Evolutionary conservation across 1,140 invertebrate genomes (phyloP).

Genomic region (Pygmarrhopalites habei): DNA sequence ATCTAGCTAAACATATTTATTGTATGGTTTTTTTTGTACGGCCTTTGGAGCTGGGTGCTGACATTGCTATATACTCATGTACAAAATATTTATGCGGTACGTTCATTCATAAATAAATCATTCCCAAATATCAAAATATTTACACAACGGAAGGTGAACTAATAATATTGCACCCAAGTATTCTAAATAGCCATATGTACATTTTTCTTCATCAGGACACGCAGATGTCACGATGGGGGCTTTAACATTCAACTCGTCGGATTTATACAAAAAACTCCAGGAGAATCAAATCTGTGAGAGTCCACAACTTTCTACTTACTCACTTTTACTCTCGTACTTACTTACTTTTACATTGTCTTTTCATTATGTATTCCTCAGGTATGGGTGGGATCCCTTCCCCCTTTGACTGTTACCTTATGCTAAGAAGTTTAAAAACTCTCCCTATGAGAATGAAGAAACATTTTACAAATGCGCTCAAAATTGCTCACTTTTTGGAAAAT

Average conservation of each 20-base stretch:
- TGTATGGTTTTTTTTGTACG: too few relatives aligned
- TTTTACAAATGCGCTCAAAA: slow-evolving; percentile 51
- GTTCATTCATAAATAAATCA: neutral
- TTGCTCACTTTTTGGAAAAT: slow-evolving; percentile 55
- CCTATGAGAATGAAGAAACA: slow-evolving; percentile 57
- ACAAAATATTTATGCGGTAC: slow-evolving; percentile 60
- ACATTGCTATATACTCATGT: slow-evolving; percentile 57
- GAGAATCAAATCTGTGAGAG: slow-evolving; percentile 53
- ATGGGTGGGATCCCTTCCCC: slow-evolving; percentile 56
- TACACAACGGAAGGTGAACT: too few relatives aligned
- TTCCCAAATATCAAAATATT: neutral
- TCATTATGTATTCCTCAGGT: slow-evolving; percentile 37
- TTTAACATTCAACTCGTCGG: slow-evolving; percentile 48
- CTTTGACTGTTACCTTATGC: slow-evolving; percentile 59
- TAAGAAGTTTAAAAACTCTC: slow-evolving; percentile 56
- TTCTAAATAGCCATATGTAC: too few relatives aligned
- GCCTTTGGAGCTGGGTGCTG: slow-evolving; percentile 56
- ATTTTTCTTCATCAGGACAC: slow-evolving; percentile 46
- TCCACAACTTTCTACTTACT: neutral
- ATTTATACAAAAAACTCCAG: slow-evolving; percentile 48
- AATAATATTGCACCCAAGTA: too few relatives aligned
- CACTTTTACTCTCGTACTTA: neutral
- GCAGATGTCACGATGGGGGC: slow-evolving; percentile 61
- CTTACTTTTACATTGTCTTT: too few relatives aligned
- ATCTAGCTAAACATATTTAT: too few relatives aligned